Base-by-base conservation (phyloP, 2,888 invertebrate genomes). In the Thalpophila matura region DNA sequence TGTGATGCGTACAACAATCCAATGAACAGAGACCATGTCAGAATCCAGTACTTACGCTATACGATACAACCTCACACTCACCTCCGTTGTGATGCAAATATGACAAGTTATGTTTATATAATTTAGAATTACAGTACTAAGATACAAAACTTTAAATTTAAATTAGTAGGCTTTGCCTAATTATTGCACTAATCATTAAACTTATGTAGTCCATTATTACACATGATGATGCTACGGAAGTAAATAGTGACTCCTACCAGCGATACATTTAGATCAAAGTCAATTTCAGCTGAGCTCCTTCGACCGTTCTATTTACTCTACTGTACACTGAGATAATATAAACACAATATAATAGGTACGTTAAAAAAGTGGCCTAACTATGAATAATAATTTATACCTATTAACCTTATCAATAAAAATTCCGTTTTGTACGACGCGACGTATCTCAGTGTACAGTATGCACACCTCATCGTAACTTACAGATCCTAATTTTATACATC, bases 131-230 rank as follows among this genome's bases (percentile, higher is more conserved):
- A 89, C 86, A 86, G 84, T 89, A 86, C 90, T 93, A 91, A 88
- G 85, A 91, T 93, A 93, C 91, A 93, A 93, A 90, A 90, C 81
- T 86, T 89, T 86, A 82, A 86, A 84, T 88, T 89, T 89, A 91
- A 86, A n/a, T n/a, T n/a, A 79, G 86, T 91, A 94, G 95, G 95
- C 95, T 95, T 93, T 93, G 95, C 95, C 95, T 86, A 83, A 89
- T 93, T 95, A 95, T 95, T 95, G 95, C 95, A 95, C 95, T 92
- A 91, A 89, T 81, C 70, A 79, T 79, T 86, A 88, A 88, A 91
- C 86, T 92, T 91, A 91, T 89, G 88, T 91, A 89, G 87, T 88
- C 85, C 85, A 89, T 88, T 87, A 87, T 88, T 89, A 86, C 84
- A 90, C 87, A 86, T 82, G 83, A 87, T 89, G 89, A 91, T 89